These are phyloP conservation scores for Dromaius novaehollandiae DNA, from an alignment of 2,113 vertebrate species.

Conservation along the genomic window DNA sequence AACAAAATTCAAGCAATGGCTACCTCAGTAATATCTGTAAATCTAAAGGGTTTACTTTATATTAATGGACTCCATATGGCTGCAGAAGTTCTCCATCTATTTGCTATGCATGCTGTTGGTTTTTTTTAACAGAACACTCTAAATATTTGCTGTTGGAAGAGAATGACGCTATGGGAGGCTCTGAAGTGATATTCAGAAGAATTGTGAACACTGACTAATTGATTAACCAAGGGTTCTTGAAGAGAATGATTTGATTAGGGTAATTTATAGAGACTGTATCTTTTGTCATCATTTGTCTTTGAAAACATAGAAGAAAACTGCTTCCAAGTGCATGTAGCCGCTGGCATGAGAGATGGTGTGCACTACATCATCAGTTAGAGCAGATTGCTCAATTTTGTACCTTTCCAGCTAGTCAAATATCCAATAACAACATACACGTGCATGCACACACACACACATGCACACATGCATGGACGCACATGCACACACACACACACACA, in stretches of 20 bases:
- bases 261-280: slow-evolving; percentile 83
- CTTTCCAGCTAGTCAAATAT: slow-evolving; percentile 73
- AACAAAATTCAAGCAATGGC: neutral
- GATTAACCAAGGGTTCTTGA: slow-evolving; percentile 79
- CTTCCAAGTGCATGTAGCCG: slow-evolving; percentile 68
- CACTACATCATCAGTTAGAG: slow-evolving; percentile 70
- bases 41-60: neutral
- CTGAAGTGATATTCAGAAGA: slow-evolving; percentile 56
- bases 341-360: slow-evolving; percentile 75
- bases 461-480: neutral
- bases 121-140: neutral
- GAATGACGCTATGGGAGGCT: slow-evolving; percentile 15
- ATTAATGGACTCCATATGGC: neutral
- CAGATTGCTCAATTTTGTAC: slow-evolving; percentile 70
- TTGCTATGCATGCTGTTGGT: neutral
- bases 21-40: neutral
- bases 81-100: neutral
- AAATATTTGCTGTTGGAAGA: slow-evolving; percentile 37
- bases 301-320: slow-evolving; percentile 77
- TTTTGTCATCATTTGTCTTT: slow-evolving; percentile 85
- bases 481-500: neutral
- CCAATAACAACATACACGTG: slow-evolving; percentile 58
- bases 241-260: slow-evolving; percentile 79
- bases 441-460: too few species aligned
- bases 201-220: slow-evolving; percentile 70